phyloP scores from a whole-genome alignment of 2,113 vertebrate species.

The Tiliqua scincoides region DNA sequence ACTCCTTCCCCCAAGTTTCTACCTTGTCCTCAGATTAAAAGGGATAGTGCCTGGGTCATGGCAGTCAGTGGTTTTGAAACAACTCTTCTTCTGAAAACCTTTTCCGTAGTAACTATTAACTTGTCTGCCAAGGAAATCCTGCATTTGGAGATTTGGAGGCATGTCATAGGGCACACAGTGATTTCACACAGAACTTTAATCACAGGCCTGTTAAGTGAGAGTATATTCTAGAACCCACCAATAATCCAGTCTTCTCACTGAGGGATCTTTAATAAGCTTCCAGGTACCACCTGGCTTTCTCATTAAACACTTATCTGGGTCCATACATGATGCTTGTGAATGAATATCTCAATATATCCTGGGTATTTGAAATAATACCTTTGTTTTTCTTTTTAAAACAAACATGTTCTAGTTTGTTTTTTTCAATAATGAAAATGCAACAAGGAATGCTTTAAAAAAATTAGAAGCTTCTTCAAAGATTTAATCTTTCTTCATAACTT shows the following conservation, averaged over 20 bases:
- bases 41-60: neutral
- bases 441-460: neutral
- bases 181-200: neutral
- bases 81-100: neutral
- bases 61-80: neutral
- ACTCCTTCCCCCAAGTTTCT: too few species aligned
- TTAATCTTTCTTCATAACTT: conserved; percentile 1
- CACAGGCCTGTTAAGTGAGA: neutral
- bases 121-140: neutral
- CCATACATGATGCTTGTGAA: neutral
- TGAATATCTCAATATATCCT: neutral
- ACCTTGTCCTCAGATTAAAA: too few species aligned
- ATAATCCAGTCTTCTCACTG: neutral
- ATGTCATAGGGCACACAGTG: neutral
- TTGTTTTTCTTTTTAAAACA: neutral
- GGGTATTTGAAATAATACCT: neutral
- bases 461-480: neutral
- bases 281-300: neutral
- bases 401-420: neutral
- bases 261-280: neutral
- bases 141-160: neutral
- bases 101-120: neutral
- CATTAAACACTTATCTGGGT: neutral
- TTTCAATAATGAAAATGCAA: neutral
- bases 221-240: neutral